Evolutionary conservation across 2,113 vertebrate genomes (phyloP).

Genomic region (Triplophysa tibetana): DNA sequence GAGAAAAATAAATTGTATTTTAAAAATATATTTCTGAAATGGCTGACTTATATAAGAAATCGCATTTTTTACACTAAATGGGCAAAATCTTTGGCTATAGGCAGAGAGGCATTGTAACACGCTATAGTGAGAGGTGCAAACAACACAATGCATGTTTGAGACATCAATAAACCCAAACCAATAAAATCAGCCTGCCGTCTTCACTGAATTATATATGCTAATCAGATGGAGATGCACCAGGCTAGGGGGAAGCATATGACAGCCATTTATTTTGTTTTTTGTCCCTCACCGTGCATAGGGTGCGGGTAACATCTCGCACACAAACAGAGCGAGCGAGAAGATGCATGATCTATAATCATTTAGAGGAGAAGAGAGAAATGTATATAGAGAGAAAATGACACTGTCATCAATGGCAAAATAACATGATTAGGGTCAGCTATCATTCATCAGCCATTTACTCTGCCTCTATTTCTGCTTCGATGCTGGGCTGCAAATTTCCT

Average conservation of each 20-base stretch:
- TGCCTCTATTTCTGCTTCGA: constrained; percentile 46
- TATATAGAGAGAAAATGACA: constrained; percentile 52
- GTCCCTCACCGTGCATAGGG: constrained; percentile 5
- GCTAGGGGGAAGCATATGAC: constrained; percentile 28
- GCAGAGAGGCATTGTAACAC: neutral
- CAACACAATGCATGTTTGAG: constrained; percentile 5
- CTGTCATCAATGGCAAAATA: constrained; percentile 52
- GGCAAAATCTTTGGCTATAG: neutral
- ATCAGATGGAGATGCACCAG: constrained; percentile 32
- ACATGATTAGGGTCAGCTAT: constrained; percentile 62
- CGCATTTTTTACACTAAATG: too few relatives aligned
- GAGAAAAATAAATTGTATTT: too few relatives aligned
- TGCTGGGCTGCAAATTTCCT: constrained; percentile 42
- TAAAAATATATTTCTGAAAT: too few relatives aligned
- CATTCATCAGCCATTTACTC: constrained; percentile 57
- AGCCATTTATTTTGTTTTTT: constrained; percentile 48
- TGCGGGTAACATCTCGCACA: constrained; percentile 36
- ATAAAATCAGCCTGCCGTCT: constrained; percentile 32
- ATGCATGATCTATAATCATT: constrained; percentile 53
- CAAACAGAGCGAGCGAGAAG: constrained; percentile 42
- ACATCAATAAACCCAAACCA: constrained; percentile 28
- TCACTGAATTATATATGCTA: constrained; percentile 39
- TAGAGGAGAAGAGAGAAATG: constrained; percentile 41
- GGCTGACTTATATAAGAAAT: too few relatives aligned
- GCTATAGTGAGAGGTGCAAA: neutral